A percentile compares a stretch with the other conserved stretches of the same genome.
phyloP scores from a whole-genome alignment of 2,797 vertebrate species.

The Malacoraja senta region DNA sequence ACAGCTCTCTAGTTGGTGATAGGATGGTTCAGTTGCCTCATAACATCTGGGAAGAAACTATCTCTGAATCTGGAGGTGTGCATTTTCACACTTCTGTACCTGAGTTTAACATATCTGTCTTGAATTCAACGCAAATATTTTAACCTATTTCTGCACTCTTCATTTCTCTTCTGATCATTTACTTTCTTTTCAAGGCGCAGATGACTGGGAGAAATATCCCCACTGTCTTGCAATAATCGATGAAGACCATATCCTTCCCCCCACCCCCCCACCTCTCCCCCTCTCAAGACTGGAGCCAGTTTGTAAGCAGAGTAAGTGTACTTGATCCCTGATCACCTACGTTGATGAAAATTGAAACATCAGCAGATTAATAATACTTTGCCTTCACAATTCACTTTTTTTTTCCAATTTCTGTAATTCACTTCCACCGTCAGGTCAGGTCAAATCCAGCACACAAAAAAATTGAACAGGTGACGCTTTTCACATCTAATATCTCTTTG shows the following conservation, averaged over 20 bases:
- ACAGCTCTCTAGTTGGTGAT: too few species aligned
- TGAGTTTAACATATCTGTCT: too few species aligned
- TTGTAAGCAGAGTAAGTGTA: background rate
- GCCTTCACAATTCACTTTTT: background rate
- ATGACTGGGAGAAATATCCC: too few species aligned
- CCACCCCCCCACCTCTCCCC: too few species aligned
- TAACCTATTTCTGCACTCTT: background rate
- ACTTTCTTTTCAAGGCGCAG: background rate
- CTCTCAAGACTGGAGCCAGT: background rate
- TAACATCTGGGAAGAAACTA: too few species aligned
- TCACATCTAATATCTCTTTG: background rate
- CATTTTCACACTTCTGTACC: too few species aligned
- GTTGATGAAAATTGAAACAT: background rate
- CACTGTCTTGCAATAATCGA: too few species aligned
- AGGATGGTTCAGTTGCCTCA: too few species aligned
- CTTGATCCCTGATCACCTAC: background rate
- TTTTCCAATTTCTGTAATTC: background rate
- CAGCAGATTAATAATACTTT: background rate
- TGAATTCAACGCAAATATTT: too few species aligned
- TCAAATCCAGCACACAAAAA: background rate
- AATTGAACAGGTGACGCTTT: background rate
- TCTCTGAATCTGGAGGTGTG: too few species aligned
- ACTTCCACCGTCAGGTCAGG: background rate
- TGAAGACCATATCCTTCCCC: background rate
- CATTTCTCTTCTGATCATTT: background rate